These are phyloP conservation scores for Pteropus rufus DNA, from an alignment of 2,797 vertebrate genomes.

Conservation along the genomic window DNA sequence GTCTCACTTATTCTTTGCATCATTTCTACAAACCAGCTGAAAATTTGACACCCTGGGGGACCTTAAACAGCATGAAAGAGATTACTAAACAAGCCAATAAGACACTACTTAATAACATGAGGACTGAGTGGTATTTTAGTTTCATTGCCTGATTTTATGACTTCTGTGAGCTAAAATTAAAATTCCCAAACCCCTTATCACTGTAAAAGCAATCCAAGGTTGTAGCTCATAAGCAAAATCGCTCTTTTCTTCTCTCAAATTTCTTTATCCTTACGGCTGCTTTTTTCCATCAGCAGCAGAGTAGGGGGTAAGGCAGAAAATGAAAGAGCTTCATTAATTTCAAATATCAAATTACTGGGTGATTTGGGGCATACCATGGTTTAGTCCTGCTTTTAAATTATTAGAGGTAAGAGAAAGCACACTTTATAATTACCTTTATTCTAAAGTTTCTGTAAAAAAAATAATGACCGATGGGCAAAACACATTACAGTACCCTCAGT, in stretches of 20 bases:
- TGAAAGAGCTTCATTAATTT: constrained; percentile 67
- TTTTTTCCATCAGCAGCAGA: not conserved
- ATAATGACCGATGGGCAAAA: constrained; percentile 6
- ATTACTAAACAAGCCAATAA: constrained; percentile 58
- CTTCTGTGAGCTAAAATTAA: constrained; percentile 62
- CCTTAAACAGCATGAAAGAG: constrained; percentile 14
- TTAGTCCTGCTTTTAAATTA: constrained; percentile 66
- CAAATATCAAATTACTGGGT: constrained; percentile 54
- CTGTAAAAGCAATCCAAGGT: not conserved
- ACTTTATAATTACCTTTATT: constrained; percentile 57
- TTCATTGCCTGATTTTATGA: constrained; percentile 60
- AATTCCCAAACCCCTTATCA: constrained; percentile 52
- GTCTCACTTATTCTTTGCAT: constrained; percentile 45
- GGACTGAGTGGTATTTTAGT: constrained; percentile 44
- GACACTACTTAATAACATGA: constrained; percentile 49
- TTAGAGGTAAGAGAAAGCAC: constrained; percentile 47
- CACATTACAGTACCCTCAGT: not conserved
- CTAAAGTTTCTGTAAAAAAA: constrained; percentile 34
- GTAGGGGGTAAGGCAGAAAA: constrained; percentile 40
- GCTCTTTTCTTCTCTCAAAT: constrained; percentile 25
- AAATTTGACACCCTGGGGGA: constrained; percentile 25
- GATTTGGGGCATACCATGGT: not conserved
- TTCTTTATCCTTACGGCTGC: constrained; percentile 44
- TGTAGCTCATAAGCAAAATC: constrained; percentile 45
- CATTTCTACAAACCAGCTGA: constrained; percentile 46